These are phyloP conservation scores for Phoebastria nigripes DNA, from an alignment of 2,797 vertebrate species.

Conservation along the genomic window DNA sequence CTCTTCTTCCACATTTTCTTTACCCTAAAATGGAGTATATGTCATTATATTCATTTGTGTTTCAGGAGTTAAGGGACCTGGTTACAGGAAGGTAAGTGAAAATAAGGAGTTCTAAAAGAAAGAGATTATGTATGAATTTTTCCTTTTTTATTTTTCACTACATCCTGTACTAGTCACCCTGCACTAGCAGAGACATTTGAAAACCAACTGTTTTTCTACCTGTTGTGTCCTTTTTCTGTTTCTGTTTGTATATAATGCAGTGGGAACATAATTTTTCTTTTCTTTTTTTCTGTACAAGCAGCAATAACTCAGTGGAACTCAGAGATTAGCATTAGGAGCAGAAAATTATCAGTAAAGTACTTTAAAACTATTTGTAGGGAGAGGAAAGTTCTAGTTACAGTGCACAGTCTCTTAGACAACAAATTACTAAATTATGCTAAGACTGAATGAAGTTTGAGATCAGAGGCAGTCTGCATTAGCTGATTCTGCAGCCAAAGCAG, in stretches of 20 bases:
- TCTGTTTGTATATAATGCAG: not conserved
- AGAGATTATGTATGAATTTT: not conserved
- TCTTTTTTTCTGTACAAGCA: not conserved
- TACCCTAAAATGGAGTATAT: not conserved
- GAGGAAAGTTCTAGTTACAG: not conserved
- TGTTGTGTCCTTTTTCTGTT: not conserved
- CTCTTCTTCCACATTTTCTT: not conserved
- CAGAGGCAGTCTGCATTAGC: not conserved
- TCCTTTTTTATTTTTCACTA: not conserved
- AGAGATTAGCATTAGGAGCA: not conserved
- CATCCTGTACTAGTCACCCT: not conserved
- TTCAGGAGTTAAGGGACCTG: not conserved
- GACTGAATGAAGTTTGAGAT: conserved; percentile 1
- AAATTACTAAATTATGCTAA: not conserved
- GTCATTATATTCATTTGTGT: not conserved
- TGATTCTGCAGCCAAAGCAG: conserved; percentile 14
- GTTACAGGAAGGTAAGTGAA: not conserved
- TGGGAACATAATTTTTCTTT: not conserved
- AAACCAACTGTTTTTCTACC: not conserved
- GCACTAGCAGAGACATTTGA: not conserved
- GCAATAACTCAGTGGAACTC: not conserved
- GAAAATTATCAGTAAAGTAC: not conserved
- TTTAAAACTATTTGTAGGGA: not conserved
- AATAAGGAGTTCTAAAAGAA: not conserved
- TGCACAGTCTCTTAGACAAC: not conserved